A percentile compares a stretch with the other conserved stretches of the same genome.
Evolutionary conservation across 37 sponge, comb jelly and placozoan species (phyloP).

Genomic region (Eunapius fragilis): DNA sequence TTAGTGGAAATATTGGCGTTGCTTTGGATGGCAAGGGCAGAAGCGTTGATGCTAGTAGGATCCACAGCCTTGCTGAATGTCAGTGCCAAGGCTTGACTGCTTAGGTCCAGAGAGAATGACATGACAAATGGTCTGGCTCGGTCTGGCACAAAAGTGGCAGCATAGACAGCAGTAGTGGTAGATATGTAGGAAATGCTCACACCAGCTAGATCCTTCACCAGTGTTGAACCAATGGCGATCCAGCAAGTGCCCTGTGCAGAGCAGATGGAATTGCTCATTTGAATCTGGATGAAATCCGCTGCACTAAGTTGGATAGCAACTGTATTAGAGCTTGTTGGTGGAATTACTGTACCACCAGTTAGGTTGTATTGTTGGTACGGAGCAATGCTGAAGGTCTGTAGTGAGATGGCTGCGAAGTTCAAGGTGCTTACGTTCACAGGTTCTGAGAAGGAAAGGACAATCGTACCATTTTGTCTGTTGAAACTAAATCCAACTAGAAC

Average conservation of each 20-base stretch:
- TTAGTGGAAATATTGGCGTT: constrained; percentile 4
- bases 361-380: constrained; percentile 46
- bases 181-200: constrained; percentile 41
- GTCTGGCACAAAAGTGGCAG: constrained; percentile 21
- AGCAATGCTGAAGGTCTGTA: constrained; percentile 43
- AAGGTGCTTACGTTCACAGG: constrained; percentile 45
- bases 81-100: constrained; percentile 63
- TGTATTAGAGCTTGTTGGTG: constrained; percentile 15
- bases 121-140: constrained; percentile 57
- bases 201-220: constrained; percentile 66
- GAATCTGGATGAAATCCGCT: constrained; percentile 23
- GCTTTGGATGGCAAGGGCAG: constrained; percentile 36
- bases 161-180: not conserved
- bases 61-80: constrained; percentile 88
- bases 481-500: constrained; percentile 56
- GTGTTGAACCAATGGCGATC: constrained; percentile 34
- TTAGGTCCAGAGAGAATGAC: constrained; percentile 79
- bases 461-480: constrained; percentile 47
- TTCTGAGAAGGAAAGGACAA: constrained; percentile 72
- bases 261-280: constrained; percentile 32
- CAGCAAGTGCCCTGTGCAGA: constrained; percentile 74
- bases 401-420: constrained; percentile 34
- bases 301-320: constrained; percentile 19
- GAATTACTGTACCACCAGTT: constrained; percentile 37
- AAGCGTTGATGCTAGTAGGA: constrained; percentile 23